Conservation (phyloP, 1,140 invertebrate species). For the Platorchestia sp. region DNA sequence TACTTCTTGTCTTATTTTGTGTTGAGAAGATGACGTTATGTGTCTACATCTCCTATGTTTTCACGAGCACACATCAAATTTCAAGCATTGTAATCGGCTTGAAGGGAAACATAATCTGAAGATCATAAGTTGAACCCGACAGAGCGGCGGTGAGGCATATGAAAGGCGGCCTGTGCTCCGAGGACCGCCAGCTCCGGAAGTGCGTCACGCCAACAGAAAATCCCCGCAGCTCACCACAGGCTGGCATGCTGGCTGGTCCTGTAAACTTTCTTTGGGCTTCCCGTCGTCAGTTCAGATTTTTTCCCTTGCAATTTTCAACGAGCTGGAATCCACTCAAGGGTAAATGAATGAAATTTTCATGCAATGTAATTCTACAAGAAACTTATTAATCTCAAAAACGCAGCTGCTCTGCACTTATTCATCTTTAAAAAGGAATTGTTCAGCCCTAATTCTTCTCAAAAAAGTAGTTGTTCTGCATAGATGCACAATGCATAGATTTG, state of each 20-base stretch:
- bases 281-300: neutral
- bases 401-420: no score
- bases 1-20: neutral
- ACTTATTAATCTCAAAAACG: no score
- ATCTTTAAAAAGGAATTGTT: no score
- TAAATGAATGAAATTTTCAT: neutral
- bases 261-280: neutral
- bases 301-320: neutral
- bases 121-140: neutral
- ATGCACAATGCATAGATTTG: no score
- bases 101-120: neutral
- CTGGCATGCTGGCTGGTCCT: neutral
- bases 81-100: neutral
- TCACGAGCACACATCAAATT: neutral
- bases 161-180: neutral
- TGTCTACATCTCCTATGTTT: neutral
- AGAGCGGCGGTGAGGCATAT: neutral
- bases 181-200: neutral
- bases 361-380: no score
- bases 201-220: neutral
- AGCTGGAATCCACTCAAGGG: neutral
- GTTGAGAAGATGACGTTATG: neutral
- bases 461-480: no score
- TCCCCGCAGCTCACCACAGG: neutral
- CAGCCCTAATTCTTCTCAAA: no score